These are phyloP conservation scores for Pteruthius melanotis DNA, from an alignment of 2,113 vertebrate species.

Conservation along the genomic window DNA sequence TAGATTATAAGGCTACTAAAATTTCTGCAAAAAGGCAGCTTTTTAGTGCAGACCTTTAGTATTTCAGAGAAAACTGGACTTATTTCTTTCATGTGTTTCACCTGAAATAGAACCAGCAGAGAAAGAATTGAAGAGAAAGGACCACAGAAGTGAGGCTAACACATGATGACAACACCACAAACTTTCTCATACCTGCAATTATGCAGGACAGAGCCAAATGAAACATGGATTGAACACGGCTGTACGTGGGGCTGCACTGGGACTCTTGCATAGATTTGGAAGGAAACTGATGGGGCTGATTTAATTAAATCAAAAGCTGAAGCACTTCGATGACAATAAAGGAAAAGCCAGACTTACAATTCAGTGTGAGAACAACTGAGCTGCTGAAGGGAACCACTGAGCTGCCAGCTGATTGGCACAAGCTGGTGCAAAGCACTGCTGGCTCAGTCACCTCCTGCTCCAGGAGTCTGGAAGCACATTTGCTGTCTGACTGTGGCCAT, in stretches of 20 bases:
- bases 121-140: background rate
- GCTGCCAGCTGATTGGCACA: background rate
- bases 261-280: background rate
- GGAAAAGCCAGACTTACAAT: background rate
- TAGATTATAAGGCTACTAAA: too few species aligned
- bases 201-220: background rate
- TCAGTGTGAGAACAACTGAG: background rate
- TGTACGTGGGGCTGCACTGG: background rate
- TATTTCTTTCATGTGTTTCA: background rate
- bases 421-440: background rate
- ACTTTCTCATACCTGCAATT: background rate
- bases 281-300: background rate
- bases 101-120: background rate
- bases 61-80: accelerated
- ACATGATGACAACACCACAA: accelerated
- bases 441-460: background rate
- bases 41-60: background rate
- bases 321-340: background rate
- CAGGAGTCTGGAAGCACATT: background rate
- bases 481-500: background rate
- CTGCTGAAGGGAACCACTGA: background rate
- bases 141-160: background rate
- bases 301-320: background rate
- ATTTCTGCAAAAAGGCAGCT: background rate
- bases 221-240: background rate